phyloP scores from a whole-genome alignment of 2,797 vertebrate genomes.

The Melopsittacus undulatus region DNA sequence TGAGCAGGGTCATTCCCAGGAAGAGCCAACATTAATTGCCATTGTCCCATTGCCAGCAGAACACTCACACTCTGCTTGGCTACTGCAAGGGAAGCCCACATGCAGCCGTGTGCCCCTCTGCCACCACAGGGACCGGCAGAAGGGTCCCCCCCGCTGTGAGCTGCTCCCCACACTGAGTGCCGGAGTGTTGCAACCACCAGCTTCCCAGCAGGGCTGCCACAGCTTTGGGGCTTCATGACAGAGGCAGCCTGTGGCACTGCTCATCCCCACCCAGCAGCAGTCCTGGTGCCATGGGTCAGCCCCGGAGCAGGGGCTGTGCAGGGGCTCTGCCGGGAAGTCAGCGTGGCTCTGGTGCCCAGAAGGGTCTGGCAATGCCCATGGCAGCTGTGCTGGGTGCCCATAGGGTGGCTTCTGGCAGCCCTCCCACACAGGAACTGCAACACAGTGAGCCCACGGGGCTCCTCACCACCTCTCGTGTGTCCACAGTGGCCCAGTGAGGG shows the following conservation, averaged over 20 bases:
- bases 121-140: rapidly evolving
- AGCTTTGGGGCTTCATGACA: rapidly evolving
- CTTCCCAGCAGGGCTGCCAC: background rate
- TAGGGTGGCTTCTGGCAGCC: background rate
- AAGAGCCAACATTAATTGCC: background rate
- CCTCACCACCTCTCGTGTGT: background rate
- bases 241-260: background rate
- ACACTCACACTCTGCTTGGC: background rate
- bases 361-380: background rate
- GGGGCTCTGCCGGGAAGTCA: background rate
- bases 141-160: rapidly evolving
- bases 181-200: background rate
- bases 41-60: background rate
- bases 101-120: background rate
- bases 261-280: background rate
- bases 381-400: rapidly evolving
- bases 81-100: rapidly evolving
- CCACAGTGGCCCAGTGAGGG: rapidly evolving
- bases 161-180: background rate
- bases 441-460: background rate
- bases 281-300: rapidly evolving
- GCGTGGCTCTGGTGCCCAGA: background rate
- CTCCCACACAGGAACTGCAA: rapidly evolving
- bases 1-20: background rate
- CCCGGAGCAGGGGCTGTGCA: background rate